These are phyloP conservation scores for Platycnemis pennipes DNA, from an alignment of 2,888 invertebrate species.

Conservation along the genomic window DNA sequence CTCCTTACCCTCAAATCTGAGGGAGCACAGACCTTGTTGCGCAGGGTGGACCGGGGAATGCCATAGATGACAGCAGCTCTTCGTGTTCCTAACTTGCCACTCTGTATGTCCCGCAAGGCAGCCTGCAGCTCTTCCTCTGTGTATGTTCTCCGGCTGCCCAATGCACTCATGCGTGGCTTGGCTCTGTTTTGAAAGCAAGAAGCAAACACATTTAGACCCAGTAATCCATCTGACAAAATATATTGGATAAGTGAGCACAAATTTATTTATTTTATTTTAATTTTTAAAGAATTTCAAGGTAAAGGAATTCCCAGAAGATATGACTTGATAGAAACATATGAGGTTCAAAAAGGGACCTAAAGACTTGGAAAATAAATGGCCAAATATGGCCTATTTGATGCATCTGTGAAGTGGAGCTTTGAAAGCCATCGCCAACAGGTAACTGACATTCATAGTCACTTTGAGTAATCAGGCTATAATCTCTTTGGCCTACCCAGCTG, in stretches of 20 bases:
- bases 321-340: too few relatives aligned
- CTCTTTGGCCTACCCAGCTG: too few relatives aligned
- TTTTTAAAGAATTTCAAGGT: too few relatives aligned
- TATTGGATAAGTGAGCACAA: background rate
- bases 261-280: too few relatives aligned
- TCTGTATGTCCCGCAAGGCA: conserved; percentile 96
- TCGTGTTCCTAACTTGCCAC: conserved; percentile 94
- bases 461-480: too few relatives aligned
- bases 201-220: background rate
- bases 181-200: conserved; percentile 80
- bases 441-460: too few relatives aligned
- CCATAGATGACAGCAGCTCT: conserved; percentile 97
- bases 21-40: conserved; percentile 86
- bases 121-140: conserved; percentile 97
- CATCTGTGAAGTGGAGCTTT: too few relatives aligned
- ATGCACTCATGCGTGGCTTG: conserved; percentile 83
- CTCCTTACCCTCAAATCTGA: conserved; percentile 68
- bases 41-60: conserved; percentile 96
- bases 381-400: too few relatives aligned
- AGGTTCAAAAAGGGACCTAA: too few relatives aligned
- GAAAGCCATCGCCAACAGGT: too few relatives aligned
- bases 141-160: conserved; percentile 88
- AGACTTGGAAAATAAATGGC: too few relatives aligned
- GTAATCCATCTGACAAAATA: background rate
- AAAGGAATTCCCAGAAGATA: too few relatives aligned